Base-by-base conservation (phyloP, 1,140 invertebrate genomes). In the Drosophila busckii region DNA sequence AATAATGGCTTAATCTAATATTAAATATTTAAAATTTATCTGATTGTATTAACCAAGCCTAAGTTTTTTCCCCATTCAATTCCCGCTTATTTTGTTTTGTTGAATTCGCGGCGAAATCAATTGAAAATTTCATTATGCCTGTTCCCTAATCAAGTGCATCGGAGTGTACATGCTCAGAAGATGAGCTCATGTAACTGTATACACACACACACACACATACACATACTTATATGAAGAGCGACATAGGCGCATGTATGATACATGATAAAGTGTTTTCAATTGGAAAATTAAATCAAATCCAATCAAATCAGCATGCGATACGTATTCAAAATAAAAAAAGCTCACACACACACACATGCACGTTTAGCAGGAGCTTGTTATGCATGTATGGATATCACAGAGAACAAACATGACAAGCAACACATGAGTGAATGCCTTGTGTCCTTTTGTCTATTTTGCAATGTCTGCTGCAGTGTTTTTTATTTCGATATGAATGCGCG, bases 251-350 rank as follows among this genome's bases (percentile, higher is more conserved):
- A 44, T 13, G 17, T n/a, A n/a, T 34, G 61, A 50, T 73, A 78
- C 64, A 73, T 73, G 73, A 82, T 73, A 63, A 75, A 80, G 76
- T 82, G 75, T 82, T 82, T 82, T 80, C 75, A 82, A 75, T 80
- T 82, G 75, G 75, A 80, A 80, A 80, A 80, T 80, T 80, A 80
- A 80, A 80, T 80, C 75, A 80, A 80, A 82, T 75, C 69, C 75
- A 80, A 80, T 80, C 75, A 80, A 80, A 80, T 80, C 75, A 80
- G 65, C 71, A 78, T 78, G 52, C 73, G 60, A 65, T 75, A 66
- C 31, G 13, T 49, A 53, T 15, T 28, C 37, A 17, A n/a, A n/a
- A n/a, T n/a, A n/a, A n/a, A n/a, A n/a, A n/a, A n/a, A n/a, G n/a
- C 58, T 40, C 26, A 41, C 28, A 26, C 34, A 56, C 32, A 59